A percentile compares a stretch with the other conserved stretches of the same genome.
phyloP scores from a whole-genome alignment of 2,888 invertebrate genomes.

The Salticus scenicus region DNA sequence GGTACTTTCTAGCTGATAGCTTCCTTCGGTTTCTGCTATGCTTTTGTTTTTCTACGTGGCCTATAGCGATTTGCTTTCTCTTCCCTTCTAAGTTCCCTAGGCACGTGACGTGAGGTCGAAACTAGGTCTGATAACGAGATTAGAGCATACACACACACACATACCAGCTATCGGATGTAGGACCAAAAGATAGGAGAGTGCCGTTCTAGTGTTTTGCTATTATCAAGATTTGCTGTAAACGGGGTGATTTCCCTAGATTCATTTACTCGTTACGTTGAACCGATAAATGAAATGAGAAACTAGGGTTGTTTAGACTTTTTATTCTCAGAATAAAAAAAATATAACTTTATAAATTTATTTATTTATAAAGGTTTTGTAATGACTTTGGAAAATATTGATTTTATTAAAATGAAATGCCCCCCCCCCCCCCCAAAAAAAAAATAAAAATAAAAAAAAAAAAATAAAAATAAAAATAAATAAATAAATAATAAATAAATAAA shows the following conservation, averaged over 20 bases:
- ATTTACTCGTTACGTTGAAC: background rate
- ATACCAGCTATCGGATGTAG: too few relatives aligned
- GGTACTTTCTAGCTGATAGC: background rate
- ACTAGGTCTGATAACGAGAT: slow-evolving; percentile 12
- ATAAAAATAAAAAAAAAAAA: too few relatives aligned
- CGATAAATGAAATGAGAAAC: background rate
- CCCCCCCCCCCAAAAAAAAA: too few relatives aligned
- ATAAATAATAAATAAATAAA: too few relatives aligned
- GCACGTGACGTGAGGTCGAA: slow-evolving; percentile 14
- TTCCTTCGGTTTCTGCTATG: background rate
- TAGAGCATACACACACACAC: background rate
- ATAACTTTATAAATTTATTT: too few relatives aligned
- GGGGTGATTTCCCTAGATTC: background rate
- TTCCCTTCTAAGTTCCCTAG: background rate
- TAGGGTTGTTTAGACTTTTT: too few relatives aligned
- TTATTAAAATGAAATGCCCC: too few relatives aligned
- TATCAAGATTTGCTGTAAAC: background rate
- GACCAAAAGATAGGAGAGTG: background rate
- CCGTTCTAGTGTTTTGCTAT: slow-evolving; percentile 1
- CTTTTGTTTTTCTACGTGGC: background rate
- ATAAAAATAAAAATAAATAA: too few relatives aligned
- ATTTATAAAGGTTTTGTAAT: too few relatives aligned
- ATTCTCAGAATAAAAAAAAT: too few relatives aligned
- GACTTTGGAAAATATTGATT: too few relatives aligned
- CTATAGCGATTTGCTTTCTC: slow-evolving; percentile 9